phyloP scores from a whole-genome alignment of 2,888 invertebrate genomes.

The Torymus tubicola region DNA sequence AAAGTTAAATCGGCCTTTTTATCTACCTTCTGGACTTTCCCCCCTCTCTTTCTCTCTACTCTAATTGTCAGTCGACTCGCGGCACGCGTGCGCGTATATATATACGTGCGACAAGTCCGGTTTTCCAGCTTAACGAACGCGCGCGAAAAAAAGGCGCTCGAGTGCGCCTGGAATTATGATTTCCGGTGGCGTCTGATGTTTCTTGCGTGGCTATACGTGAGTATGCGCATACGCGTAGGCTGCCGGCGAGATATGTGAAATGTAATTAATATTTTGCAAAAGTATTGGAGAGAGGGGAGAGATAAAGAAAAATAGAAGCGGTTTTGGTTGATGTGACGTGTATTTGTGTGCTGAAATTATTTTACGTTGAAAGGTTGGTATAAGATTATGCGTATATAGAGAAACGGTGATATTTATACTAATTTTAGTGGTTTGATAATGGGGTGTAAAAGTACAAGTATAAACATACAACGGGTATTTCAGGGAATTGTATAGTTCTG shows the following conservation, averaged over 20 bases:
- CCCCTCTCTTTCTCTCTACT: constrained; percentile 17
- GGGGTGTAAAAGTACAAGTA: no score
- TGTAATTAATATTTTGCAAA: no score
- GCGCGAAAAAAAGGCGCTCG: constrained; percentile 11
- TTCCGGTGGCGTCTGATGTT: constrained; percentile 52
- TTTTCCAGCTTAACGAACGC: constrained; percentile 40
- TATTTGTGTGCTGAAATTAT: no score
- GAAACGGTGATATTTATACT: no score
- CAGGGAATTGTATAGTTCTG: no score
- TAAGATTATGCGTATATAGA: no score
- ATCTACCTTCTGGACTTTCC: not conserved
- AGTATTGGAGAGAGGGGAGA: no score
- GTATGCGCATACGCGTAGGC: not conserved
- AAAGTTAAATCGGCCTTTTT: constrained; percentile 40
- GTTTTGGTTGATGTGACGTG: no score
- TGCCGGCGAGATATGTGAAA: not conserved
- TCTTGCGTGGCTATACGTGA: constrained; percentile 13
- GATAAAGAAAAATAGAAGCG: no score
- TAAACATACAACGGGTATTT: no score
- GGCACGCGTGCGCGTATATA: constrained; percentile 18
- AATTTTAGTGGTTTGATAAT: no score
- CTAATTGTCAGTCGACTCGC: constrained; percentile 49
- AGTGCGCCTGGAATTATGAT: constrained; percentile 39
- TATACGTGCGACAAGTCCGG: constrained; percentile 30
- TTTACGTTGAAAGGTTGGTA: no score